Base-by-base conservation (phyloP, 2,888 invertebrate species). In the Eilema caniola region DNA sequence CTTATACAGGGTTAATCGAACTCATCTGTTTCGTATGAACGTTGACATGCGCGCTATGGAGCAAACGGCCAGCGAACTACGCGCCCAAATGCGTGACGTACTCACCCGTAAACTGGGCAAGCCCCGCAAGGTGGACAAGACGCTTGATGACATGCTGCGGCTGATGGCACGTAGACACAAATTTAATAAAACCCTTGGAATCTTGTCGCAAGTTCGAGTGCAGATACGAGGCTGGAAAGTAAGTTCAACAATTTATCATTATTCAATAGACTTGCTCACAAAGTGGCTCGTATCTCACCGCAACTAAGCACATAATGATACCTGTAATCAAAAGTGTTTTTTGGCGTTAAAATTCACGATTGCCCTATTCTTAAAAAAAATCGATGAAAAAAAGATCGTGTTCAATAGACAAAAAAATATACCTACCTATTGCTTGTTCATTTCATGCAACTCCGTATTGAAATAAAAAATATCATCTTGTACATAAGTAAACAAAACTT, bases 11-110 rank as follows among this genome's bases (percentile, higher is more conserved):
- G 95, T 96, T 60, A 97, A 97, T 85, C 96, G 96, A 74, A 95
- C 95, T 0, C 97, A 98, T 85, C 86, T 97, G 70, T 96, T 96
- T 67, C 96, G 97, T 75, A 97, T 98, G 96, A 96, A 96, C 86
- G 92, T 96, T 0, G 97, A 98, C 85, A 93, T 97, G 20, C 95
- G 96, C 62, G 96, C 96, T 64, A 98, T 98, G 97, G 94, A 96
- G 12, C 89, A 90, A 0, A 93, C 96, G 69, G 96, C 97, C 1
- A 90, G 92, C 3, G 91, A 92, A 12, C 85, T 97, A 7, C 96
- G 97, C 69, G 95, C 95, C 2, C 85, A 93, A 91, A 85, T 94
- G 94, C 89, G 94, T 0, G 91, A 93, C 64, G 92, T 95, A 12
- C 84, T 94, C 2, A 92, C 93, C 11, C 88, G 90, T 66, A 95